Evolutionary conservation across 2,113 vertebrate genomes (phyloP).

Genomic region (Donacobius atricapilla): DNA sequence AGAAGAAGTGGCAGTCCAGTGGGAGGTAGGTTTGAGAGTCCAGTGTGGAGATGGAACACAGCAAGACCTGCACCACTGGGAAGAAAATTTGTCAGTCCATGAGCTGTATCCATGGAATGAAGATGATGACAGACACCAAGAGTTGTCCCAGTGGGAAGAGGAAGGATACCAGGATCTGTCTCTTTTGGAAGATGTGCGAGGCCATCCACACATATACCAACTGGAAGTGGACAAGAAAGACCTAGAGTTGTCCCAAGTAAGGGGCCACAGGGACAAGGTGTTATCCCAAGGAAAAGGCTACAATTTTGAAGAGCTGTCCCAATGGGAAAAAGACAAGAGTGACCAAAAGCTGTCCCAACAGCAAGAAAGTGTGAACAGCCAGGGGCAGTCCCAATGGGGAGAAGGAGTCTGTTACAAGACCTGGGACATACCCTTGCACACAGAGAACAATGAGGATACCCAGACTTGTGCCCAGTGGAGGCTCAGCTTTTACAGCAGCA

Average conservation of each 20-base stretch:
- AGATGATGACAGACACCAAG: not conserved
- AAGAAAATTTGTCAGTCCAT: not conserved
- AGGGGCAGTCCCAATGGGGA: not conserved
- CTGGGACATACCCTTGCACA: not conserved
- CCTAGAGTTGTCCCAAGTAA: not conserved
- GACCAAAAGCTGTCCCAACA: not conserved
- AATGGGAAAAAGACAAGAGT: not conserved
- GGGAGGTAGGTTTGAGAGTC: not conserved
- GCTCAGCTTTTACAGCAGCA: not conserved
- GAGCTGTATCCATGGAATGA: not conserved
- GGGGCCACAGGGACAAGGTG: not conserved
- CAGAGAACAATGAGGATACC: not conserved
- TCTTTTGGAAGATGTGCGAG: not conserved
- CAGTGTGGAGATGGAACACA: not conserved
- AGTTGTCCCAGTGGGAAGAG: not conserved
- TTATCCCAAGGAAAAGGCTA: not conserved
- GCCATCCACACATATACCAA: not conserved
- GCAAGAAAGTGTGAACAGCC: not conserved
- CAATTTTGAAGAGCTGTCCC: not conserved
- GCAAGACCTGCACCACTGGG: not conserved
- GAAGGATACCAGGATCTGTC: not conserved
- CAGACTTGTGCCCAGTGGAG: not conserved
- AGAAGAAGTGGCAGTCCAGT: not conserved
- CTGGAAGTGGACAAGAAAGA: not conserved
- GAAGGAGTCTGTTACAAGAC: not conserved